Evolutionary conservation across 2,888 invertebrate genomes (phyloP), one percentile per base, ranked within the genome.

Genomic region (Carterocephalus palaemon): DNA sequence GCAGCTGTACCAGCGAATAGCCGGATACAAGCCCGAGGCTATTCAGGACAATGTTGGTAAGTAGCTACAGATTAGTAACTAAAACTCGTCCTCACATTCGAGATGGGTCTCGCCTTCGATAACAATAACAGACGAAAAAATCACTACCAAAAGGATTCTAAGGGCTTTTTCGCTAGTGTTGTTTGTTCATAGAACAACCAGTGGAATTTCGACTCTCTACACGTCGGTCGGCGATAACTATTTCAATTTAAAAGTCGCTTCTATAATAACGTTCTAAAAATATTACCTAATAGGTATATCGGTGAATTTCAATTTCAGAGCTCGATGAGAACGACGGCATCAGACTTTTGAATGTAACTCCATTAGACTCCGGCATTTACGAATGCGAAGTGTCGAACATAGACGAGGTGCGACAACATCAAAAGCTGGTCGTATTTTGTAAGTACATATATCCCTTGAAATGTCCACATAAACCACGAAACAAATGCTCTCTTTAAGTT

Each of bases 301-400:
- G 10, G 6, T 6, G n/a, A 24, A 9, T 22, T 36, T 20, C 32
- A 10, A 12, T 69, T 69, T 57, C 72, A 83, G 82, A 63, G 34
- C 56, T 68, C 40, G 67, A 65, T 48, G 65, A 56, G 12, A 60
- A 68, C 34, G 79, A 83, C 46, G 67, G 70, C 3, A 69, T 85
- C 16, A 51, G 68, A 42, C 39, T 85, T 46, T 17, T 46, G 32
- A 52, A 67, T 42, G 59, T 77, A 32, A 60, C 65, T 15, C 67
- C 81, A 0, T 47, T 47, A 8, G 63, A 78, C 52, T 75, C 84
- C 0, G 85, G 83, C 1, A 56, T 49, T 5, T 86, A 77, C 54
- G 73, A 75, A 56, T 86, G 85, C 50, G 78, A 80, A 56, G 81
- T 80, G 2, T 69, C 64, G 3, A 64, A 64, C 34, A 52, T 58